Base-by-base conservation (phyloP, 2,888 invertebrate genomes). In the Spilosoma lubricipeda region DNA sequence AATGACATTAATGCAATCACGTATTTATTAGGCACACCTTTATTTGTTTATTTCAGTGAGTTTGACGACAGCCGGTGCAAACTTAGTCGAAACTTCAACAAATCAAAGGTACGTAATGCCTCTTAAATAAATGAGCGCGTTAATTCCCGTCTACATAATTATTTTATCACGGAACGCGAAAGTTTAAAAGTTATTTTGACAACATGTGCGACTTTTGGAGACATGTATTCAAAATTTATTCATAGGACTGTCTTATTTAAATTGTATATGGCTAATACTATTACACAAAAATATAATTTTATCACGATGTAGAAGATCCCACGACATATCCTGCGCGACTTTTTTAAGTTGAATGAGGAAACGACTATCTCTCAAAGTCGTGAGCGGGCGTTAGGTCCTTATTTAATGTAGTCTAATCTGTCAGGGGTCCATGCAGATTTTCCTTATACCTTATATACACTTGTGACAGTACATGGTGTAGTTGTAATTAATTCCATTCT, bases 41-140 rank as follows among this genome's bases (percentile, higher is more conserved):
- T 56, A n/a, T 23, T 56, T n/a, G n/a, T 20, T 56, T 56, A 70
- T 70, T 45, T 39, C 48, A 77, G 75, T 42, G 67, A 67, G 75
- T 81, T 80, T 75, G 52, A 56, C 9, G 11, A 56, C 52, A 56
- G n/a, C n/a, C 52, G 20, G 9, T 23, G 52, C 52, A 56, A 56
- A 56, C 52, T 52, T 52, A 23, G 52, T 23, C 52, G 23, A 52
- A 20, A 52, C 52, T 52, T 52, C 52, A 52, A 52, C 52, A 52
- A 52, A 52, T 52, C 52, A 52, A 52, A 52, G 52, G 23, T 52
- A 52, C 52, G 23, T 52, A 20, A 52, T 52, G 52, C 0, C 52
- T 52, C 52, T 52, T 52, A 56, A 56, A 56, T 56, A 56, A n/a
- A 56, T n/a, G 9, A 56, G 52, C 52, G 52, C n/a, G 52, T 11